These are phyloP conservation scores for Coremacera marginata DNA, from an alignment of 2,888 invertebrate species.

Conservation along the genomic window DNA sequence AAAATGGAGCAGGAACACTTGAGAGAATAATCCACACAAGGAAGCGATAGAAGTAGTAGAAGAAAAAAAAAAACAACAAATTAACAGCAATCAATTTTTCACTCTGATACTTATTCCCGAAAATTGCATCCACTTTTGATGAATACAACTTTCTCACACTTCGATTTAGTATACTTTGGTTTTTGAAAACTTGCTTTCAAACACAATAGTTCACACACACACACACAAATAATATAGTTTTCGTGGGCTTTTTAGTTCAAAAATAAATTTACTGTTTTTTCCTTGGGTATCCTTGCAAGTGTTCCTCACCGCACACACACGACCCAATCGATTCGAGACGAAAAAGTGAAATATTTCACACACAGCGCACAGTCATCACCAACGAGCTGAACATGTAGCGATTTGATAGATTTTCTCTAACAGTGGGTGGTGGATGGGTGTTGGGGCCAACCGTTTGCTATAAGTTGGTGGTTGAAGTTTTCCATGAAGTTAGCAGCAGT, in stretches of 20 bases:
- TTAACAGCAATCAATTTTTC: conserved; percentile 26
- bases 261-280: background rate
- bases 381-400: too few species aligned
- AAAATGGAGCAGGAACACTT: conserved; percentile 38
- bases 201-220: background rate
- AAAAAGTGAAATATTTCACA: conserved; percentile 46
- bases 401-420: too few species aligned
- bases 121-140: background rate
- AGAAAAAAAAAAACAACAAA: conserved; percentile 24
- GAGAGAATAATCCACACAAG: conserved; percentile 3
- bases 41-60: background rate
- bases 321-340: conserved; percentile 50
- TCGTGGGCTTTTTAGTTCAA: background rate
- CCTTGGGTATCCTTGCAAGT: conserved; percentile 3
- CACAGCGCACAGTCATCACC: too few species aligned
- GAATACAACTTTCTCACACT: background rate
- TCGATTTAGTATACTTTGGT: background rate
- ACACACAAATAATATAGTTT: background rate
- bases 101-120: background rate
- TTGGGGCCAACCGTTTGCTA: too few species aligned
- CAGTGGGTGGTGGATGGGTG: too few species aligned
- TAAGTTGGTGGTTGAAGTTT: too few species aligned
- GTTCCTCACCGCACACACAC: conserved; percentile 40
- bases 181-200: background rate
- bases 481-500: too few species aligned